phyloP scores from a whole-genome alignment of 2,888 invertebrate species.

The Euzetes globulus region DNA sequence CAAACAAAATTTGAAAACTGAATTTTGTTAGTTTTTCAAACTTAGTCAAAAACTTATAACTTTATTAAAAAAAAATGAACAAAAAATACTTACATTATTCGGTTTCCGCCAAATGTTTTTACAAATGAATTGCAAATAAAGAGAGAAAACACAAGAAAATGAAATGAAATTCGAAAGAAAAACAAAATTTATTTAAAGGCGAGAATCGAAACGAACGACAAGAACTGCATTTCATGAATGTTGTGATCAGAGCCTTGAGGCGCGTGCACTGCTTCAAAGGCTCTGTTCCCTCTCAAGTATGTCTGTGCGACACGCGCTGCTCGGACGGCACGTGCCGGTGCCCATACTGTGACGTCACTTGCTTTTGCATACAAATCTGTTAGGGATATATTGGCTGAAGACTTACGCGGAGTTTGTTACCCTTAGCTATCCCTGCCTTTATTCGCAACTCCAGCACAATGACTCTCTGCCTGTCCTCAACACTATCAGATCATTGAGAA shows the following conservation, averaged over 20 bases:
- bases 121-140: not conserved
- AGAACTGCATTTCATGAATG: not conserved
- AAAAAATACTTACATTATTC: not conserved
- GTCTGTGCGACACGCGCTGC: constrained; percentile 10
- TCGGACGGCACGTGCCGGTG: not conserved
- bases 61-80: too few relatives aligned
- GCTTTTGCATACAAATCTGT: not conserved
- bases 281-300: not conserved
- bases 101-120: too few relatives aligned
- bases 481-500: not conserved
- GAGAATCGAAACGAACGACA: not conserved
- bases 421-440: not conserved
- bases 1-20: too few relatives aligned
- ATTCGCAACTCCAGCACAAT: not conserved
- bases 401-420: constrained; percentile 2
- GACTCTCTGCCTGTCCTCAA: not conserved
- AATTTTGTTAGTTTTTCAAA: too few relatives aligned
- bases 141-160: not conserved
- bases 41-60: too few relatives aligned
- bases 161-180: not conserved
- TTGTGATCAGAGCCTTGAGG: constrained; percentile 1
- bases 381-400: not conserved
- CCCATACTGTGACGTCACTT: constrained; percentile 2
- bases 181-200: not conserved
- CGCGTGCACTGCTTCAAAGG: constrained; percentile 2